These are phyloP conservation scores for Ardeotis arabs DNA, from an alignment of 2,113 vertebrate genomes.

Conservation along the genomic window DNA sequence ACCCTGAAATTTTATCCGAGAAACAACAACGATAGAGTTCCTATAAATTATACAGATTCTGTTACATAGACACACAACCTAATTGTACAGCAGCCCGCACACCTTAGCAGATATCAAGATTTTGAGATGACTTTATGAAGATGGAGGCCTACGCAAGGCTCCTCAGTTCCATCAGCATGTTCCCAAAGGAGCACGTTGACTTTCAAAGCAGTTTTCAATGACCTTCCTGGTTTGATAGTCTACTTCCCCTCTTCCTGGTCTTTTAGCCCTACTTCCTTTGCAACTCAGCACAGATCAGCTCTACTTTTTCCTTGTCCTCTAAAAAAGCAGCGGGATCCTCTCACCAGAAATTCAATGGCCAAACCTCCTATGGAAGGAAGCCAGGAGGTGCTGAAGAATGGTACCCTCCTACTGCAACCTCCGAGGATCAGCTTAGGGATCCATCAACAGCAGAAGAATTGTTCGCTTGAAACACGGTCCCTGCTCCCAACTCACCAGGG, in stretches of 20 bases:
- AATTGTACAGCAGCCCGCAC: neutral
- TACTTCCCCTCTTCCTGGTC: neutral
- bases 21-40: neutral
- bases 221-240: neutral
- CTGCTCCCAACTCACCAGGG: neutral
- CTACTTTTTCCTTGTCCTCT: neutral
- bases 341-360: neutral
- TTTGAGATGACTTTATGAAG: neutral
- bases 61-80: neutral
- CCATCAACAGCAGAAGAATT: neutral
- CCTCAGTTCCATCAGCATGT: neutral
- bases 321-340: neutral
- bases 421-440: neutral
- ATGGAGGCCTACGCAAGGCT: neutral
- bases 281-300: neutral
- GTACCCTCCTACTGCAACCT: neutral
- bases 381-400: neutral
- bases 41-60: neutral
- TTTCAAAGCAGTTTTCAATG: neutral
- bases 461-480: neutral
- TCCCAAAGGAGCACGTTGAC: neutral
- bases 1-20: neutral
- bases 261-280: neutral
- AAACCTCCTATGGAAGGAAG: neutral
- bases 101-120: neutral